phyloP scores from a whole-genome alignment of 1,140 invertebrate genomes.

The Pollicipes pollicipes region DNA sequence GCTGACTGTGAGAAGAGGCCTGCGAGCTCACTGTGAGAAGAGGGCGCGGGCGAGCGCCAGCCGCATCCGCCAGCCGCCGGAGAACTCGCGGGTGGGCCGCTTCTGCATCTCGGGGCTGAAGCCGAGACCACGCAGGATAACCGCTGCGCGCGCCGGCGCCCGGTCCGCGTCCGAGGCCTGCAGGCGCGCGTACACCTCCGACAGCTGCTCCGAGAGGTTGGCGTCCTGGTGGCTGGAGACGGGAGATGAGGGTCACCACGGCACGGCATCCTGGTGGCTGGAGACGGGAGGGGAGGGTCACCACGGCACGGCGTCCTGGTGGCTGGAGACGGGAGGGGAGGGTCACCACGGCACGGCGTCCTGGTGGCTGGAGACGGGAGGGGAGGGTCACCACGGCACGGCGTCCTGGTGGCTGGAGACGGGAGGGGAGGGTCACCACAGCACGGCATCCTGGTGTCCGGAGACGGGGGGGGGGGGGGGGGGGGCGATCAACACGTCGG shows the following conservation, averaged over 20 bases:
- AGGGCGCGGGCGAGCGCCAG: constrained; percentile 81
- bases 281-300: not conserved
- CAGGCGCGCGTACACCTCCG: constrained; percentile 74
- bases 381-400: no score
- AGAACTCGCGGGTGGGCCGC: constrained; percentile 84
- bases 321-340: not conserved
- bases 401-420: no score
- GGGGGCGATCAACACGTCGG: no score
- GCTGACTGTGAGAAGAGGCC: no score
- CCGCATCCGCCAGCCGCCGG: constrained; percentile 97
- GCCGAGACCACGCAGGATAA: constrained; percentile 92
- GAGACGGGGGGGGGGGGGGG: no score
- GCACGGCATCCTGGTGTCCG: no score
- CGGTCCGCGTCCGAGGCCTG: constrained; percentile 92
- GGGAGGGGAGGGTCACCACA: no score
- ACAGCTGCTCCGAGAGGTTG: constrained; percentile 44
- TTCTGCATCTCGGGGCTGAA: constrained; percentile 89
- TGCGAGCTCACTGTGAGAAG: constrained; percentile 30
- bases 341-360: no score
- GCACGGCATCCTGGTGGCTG: not conserved
- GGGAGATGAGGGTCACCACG: not conserved
- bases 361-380: no score
- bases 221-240: constrained; percentile 37
- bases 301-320: not conserved
- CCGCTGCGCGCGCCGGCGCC: constrained; percentile 79